phyloP scores from a whole-genome alignment of 2,797 vertebrate species.

The Molossus molossus region DNA sequence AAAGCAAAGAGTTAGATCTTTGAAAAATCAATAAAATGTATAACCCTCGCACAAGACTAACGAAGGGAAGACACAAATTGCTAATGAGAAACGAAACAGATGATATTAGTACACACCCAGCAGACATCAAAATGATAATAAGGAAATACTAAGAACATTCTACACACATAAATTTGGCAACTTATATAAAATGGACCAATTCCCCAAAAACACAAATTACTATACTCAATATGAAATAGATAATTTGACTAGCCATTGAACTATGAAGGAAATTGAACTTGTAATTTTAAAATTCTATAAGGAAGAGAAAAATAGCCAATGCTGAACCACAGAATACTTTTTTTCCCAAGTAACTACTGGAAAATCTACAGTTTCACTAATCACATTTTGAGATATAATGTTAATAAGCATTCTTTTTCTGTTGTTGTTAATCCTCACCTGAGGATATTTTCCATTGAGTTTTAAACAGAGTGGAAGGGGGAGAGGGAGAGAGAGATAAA shows the following conservation, averaged over 20 bases:
- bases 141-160: not conserved
- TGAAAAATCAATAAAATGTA: not conserved
- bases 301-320: not conserved
- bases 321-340: not conserved
- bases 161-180: not conserved
- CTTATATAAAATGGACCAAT: not conserved
- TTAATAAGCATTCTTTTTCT: too few species aligned
- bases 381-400: not conserved
- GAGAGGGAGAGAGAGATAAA: too few species aligned
- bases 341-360: not conserved
- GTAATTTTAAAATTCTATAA: not conserved
- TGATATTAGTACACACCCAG: not conserved
- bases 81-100: not conserved
- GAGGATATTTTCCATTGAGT: too few species aligned
- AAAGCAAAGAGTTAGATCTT: not conserved
- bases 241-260: not conserved
- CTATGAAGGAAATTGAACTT: not conserved
- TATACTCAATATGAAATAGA: not conserved
- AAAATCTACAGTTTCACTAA: not conserved
- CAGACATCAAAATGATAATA: conserved; percentile 1
- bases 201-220: not conserved
- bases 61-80: not conserved
- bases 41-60: not conserved
- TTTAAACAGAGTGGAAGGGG: too few species aligned
- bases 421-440: too few species aligned